Percentiles rank a stretch among this genome's conserved stretches.
Conservation (phyloP, 1,140 invertebrate genomes). For the Temnothorax longispinosus region DNA sequence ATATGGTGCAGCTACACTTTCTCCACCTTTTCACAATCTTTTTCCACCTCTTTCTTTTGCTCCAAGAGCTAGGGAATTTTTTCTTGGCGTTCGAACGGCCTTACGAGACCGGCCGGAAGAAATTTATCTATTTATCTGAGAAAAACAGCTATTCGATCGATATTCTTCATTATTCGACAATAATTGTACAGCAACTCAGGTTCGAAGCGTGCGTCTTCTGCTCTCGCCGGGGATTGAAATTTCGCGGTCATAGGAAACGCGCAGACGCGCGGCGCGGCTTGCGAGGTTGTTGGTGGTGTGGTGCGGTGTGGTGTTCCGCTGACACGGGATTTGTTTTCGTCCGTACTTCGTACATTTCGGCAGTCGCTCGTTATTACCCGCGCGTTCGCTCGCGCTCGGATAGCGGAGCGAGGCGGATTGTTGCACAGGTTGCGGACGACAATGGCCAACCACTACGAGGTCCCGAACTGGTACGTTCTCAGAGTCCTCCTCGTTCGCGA, state of each 20-base stretch:
- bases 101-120: neutral
- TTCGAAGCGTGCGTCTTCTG: neutral
- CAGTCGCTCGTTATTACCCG: neutral
- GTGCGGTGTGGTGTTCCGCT: neutral
- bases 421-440: neutral
- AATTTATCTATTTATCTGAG: neutral
- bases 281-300: no score
- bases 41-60: neutral
- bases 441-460: conserved; percentile 95
- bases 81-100: neutral
- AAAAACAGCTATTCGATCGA: neutral
- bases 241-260: neutral
- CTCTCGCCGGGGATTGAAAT: neutral
- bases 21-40: neutral
- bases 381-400: neutral
- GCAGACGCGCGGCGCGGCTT: no score
- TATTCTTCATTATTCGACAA: neutral
- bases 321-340: conserved; percentile 56
- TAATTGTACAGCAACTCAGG: neutral
- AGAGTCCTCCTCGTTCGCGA: neutral
- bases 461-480: conserved; percentile 91
- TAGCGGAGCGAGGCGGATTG: conserved; percentile 31
- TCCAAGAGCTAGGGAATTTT: neutral
- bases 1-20: no score
- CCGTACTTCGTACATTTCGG: neutral